Evolutionary conservation across 2,113 vertebrate species (phyloP), one percentile per base, ranked within the genome.

Genomic region (Nesogale talazaci): DNA sequence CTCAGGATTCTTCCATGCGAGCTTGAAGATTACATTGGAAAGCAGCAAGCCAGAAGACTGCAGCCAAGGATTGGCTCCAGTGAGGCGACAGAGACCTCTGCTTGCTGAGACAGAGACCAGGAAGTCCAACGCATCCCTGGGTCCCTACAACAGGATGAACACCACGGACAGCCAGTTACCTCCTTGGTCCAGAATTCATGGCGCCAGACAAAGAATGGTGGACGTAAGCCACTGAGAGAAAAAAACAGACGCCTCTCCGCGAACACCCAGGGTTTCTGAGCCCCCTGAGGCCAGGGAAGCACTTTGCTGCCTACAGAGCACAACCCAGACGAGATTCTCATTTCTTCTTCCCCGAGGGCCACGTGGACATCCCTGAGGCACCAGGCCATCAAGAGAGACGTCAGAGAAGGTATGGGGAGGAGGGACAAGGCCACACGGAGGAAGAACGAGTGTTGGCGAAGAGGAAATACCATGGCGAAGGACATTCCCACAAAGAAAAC

Each of bases 1-100:
- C 17, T 7, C 20, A 16, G 4, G 61, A 87, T 75, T 56, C 92
- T 83, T 82, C 90, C 77, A 67, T 34, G 7, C 22, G 93, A 97
- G 65, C 93, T 95, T 65, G 75, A 92, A 63, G 93, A 59, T 80
- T 94, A 92, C 12, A 67, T 95, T 61, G 92, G 83, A 77, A 92
- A 94, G 46, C 96, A 97, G 76, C 92, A 22, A 93, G 93, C 94
- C 83, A 92, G 92, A 83, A 90, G 94, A 38, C 23, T 90, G 31
- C 69, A 88, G 8, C 92, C 94, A 57, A 88, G 80, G 6, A 2
- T 76, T 57, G 31, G 59, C 59, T 80, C 92, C 52, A 67, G 34
- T 42, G 76, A 90, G 59, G 4, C 10, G 52, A 46, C 65, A 10
- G 56, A 61, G 36, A 36, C 17, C 23, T 65, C 46, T 17, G 2